Evolutionary conservation across 2,113 vertebrate genomes (phyloP).

Genomic region (Syngnathoides biaculeatus): DNA sequence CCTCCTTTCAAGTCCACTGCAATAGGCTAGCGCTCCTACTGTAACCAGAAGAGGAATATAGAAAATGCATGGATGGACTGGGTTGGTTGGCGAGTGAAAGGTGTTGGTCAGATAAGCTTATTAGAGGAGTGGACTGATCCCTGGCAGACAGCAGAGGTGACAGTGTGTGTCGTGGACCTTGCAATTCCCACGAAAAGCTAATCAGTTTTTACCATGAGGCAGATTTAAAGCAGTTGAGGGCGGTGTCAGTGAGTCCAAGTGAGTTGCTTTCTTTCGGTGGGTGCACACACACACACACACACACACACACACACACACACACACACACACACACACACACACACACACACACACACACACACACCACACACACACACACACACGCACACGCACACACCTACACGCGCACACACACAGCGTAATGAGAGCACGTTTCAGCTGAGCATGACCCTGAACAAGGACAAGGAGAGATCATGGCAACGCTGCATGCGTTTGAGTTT

Average conservation of each 20-base stretch:
- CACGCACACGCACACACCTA: too few relatives aligned
- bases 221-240: neutral
- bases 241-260: neutral
- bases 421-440: conserved; percentile 37
- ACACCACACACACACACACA: too few relatives aligned
- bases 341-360: too few relatives aligned
- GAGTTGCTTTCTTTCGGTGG: conserved; percentile 20
- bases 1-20: too few relatives aligned
- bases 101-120: neutral
- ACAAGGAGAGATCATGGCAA: conserved; percentile 22
- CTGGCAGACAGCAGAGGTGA: neutral
- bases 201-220: neutral
- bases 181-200: neutral
- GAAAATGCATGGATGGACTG: neutral
- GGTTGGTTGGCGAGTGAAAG: neutral
- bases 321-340: too few relatives aligned
- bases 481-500: conserved; percentile 2
- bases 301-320: too few relatives aligned
- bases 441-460: conserved; percentile 53
- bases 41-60: too few relatives aligned
- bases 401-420: conserved; percentile 8
- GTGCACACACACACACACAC: conserved; percentile 11
- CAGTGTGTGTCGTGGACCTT: neutral
- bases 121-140: neutral
- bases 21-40: too few relatives aligned